Base-by-base conservation (phyloP, 1,140 invertebrate species). In the Stegodyphus mimosarum region DNA sequence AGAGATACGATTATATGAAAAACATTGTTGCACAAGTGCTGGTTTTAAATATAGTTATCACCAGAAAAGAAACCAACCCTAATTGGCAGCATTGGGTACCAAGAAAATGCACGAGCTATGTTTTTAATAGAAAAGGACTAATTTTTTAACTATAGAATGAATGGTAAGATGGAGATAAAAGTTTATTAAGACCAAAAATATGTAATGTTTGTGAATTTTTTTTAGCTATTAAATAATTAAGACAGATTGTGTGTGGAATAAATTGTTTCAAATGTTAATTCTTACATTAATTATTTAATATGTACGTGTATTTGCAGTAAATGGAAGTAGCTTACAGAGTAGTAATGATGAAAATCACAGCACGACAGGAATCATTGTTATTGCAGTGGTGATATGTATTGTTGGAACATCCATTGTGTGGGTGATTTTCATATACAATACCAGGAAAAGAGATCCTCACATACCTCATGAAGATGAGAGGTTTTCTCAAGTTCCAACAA, bases 351-450 rank as follows among this genome's bases (percentile, higher is more conserved):
- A 60, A 60, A 60, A 60, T 51, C 72, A 90, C 91, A 96, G 90
- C 86, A 95, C 96, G 88, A 92, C 95, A 66, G 95, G 95, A 66
- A 94, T 97, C 81, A 95, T 97, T 87, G 94, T 97, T 87, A 96
- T 98, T 79, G 95, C 95, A 5, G 94, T 97, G 0, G 95, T 97
- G 49, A 95, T 95, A 90, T 97, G 96, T 90, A 94, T 96, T 53
- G 95, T 98, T 17, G 93, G 94, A 6, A 97, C 96, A 6, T 98
- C 96, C 0, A 92, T 97, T 11, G 93, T 97, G 50, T 98, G 96
- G 96, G 95, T 97, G 11, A 93, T 96, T 7, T 95, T 98, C 83
- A 97, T 98, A 88, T 97, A 97, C 89, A 95, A 96, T 88, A 96
- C 95, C 2, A 91, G 94, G 74, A 93, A 93, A 89, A 92, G 93